Percentiles rank a stretch among this genome's conserved stretches.
Conservation (phyloP, 2,113 vertebrate species). For the Upupa epops region DNA sequence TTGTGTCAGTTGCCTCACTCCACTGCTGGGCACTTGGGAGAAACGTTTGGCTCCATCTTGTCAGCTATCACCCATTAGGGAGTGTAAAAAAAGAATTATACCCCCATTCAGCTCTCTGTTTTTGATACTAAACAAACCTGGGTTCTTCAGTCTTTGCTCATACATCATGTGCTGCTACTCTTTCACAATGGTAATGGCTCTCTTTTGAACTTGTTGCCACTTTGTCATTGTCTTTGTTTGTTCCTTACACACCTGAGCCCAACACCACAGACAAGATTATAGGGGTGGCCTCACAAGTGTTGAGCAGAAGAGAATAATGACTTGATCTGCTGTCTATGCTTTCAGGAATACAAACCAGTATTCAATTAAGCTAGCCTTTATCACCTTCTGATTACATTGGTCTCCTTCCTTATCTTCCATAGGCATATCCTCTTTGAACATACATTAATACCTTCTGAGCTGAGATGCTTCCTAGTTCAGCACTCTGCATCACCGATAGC, state of each 20-base stretch:
- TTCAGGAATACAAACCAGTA: background rate
- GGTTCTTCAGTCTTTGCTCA: background rate
- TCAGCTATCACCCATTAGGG: background rate
- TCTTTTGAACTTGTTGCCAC: background rate
- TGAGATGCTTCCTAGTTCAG: background rate
- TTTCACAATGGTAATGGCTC: background rate
- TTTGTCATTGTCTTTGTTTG: background rate
- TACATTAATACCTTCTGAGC: background rate
- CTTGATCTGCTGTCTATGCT: background rate
- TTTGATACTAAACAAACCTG: background rate
- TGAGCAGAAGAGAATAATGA: background rate
- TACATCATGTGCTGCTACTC: background rate
- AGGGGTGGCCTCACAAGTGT: background rate
- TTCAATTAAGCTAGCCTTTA: background rate
- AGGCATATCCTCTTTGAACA: background rate
- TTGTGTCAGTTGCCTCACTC: background rate
- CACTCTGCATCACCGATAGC: background rate
- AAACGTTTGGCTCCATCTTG: background rate
- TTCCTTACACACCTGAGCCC: background rate
- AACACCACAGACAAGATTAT: background rate
- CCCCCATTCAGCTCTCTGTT: background rate
- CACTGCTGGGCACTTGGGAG: background rate
- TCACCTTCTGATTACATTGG: background rate
- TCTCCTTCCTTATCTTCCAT: background rate
- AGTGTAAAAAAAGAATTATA: background rate